Base-by-base conservation (phyloP, 2,797 vertebrate genomes). In the Perdix hodgsoniae region DNA sequence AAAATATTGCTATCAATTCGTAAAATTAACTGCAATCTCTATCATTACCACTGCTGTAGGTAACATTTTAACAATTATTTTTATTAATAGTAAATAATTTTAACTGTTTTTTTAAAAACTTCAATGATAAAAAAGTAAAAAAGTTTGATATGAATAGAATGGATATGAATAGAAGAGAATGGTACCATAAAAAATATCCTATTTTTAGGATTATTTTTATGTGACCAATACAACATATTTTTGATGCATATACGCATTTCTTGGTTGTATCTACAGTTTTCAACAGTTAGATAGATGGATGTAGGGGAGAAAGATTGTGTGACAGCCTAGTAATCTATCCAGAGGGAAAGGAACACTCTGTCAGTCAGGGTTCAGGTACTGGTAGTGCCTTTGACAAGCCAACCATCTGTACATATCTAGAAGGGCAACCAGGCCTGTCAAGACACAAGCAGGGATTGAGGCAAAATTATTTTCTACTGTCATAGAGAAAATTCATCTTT, bases 351-450 rank as follows among this genome's bases (percentile, higher is more conserved):
- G 50, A 44, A 70, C 61, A 37, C 21, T 76, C 17, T 77, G 61
- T 64, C 77, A 82, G 77, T 88, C 80, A 94, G 12, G 50, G 66
- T 63, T 91, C 70, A 80, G 47, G 70, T 87, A 63, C 59, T 70
- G 49, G 21, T 81, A 91, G 65, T 59, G 42, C 33, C 87, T 74
- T 91, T 75, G 59, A 81, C 72, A 45, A 52, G 35, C 31, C 79
- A 87, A 69, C 54, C 61, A 40, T 80, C 59, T 49, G 47, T 17
- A 50, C 17, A 13, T 0, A 5, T 67, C 50, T 54, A 56, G 27
- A 88, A 88, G 70, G 59, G 29, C 45, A 90, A 88, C 15, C 35
- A 74, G 14, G 33, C 37, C 33, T 64, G 31, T 56, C 1, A 5
- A 60, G n/a, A 78, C 4, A 9, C 35, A 57, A 10, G 23, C 10